Conservation (phyloP, 2,113 vertebrate genomes). For the Tachuris rubrigastra region DNA sequence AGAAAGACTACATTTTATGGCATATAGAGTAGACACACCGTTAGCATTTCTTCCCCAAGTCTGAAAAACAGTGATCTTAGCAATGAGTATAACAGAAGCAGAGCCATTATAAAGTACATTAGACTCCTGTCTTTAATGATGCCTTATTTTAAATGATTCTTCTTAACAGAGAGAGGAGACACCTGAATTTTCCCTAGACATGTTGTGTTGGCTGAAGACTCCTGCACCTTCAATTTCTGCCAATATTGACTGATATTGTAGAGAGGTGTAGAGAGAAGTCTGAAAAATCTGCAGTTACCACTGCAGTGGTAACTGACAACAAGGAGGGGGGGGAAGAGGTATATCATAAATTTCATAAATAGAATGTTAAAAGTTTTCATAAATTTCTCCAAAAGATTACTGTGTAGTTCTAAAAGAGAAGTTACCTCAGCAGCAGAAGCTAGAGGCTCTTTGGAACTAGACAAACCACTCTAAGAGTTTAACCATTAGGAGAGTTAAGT, state of each 20-base stretch:
- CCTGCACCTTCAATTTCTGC: not conserved
- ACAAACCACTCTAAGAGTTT: not conserved
- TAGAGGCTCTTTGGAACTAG: not conserved
- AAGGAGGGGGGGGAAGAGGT: not conserved
- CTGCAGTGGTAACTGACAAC: not conserved
- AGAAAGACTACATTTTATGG: not conserved
- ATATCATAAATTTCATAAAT: not conserved
- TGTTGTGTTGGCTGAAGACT: not conserved
- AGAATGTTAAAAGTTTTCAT: not conserved
- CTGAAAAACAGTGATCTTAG: not conserved
- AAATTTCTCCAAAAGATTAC: not conserved
- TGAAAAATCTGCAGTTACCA: not conserved
- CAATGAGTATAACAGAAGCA: not conserved
- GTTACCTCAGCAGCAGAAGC: not conserved
- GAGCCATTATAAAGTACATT: not conserved
- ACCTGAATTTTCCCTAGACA: not conserved
- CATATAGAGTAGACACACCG: not conserved
- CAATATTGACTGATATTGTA: not conserved
- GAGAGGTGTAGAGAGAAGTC: not conserved
- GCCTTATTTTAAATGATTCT: not conserved
- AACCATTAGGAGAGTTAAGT: not conserved
- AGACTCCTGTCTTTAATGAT: not conserved
- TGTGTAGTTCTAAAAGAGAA: not conserved
- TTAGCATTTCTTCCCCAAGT: not conserved
- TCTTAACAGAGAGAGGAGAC: not conserved